Evolutionary conservation across 2,113 vertebrate genomes (phyloP).

Genomic region (Dryoscopus gambensis): DNA sequence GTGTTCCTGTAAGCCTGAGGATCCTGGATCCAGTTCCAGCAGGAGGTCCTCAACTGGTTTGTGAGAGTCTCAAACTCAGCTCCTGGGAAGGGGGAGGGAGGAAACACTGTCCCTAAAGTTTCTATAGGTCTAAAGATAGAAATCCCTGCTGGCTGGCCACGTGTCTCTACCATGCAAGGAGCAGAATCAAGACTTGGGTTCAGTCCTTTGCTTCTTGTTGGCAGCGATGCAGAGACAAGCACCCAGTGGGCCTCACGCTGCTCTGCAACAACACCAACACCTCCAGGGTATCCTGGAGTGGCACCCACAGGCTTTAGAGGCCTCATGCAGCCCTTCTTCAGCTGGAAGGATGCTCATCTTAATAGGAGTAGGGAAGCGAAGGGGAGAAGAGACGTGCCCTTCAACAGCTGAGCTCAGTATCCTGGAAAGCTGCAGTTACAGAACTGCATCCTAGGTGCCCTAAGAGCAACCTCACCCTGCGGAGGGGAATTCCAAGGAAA

Average conservation of each 20-base stretch:
- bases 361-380: not conserved
- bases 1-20: constrained; percentile 53
- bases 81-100: constrained; percentile 42
- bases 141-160: not conserved
- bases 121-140: constrained; percentile 31
- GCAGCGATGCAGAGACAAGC: constrained; percentile 36
- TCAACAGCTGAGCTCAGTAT: constrained; percentile 23
- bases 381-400: constrained; percentile 44
- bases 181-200: constrained; percentile 9
- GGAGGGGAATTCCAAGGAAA: not conserved
- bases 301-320: constrained; percentile 22
- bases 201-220: constrained; percentile 53
- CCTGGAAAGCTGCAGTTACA: constrained; percentile 35
- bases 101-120: constrained; percentile 49
- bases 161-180: constrained; percentile 37
- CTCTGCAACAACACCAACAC: constrained; percentile 30
- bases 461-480: constrained; percentile 40
- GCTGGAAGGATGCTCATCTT: constrained; percentile 44
- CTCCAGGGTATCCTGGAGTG: constrained; percentile 11
- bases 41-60: constrained; percentile 51
- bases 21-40: constrained; percentile 61
- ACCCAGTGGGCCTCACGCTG: not conserved
- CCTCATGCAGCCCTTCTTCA: constrained; percentile 51
- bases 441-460: constrained; percentile 33
- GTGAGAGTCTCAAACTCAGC: constrained; percentile 52